Conservation (phyloP, 1,140 invertebrate genomes). For the Aphelenchoides avenae region DNA sequence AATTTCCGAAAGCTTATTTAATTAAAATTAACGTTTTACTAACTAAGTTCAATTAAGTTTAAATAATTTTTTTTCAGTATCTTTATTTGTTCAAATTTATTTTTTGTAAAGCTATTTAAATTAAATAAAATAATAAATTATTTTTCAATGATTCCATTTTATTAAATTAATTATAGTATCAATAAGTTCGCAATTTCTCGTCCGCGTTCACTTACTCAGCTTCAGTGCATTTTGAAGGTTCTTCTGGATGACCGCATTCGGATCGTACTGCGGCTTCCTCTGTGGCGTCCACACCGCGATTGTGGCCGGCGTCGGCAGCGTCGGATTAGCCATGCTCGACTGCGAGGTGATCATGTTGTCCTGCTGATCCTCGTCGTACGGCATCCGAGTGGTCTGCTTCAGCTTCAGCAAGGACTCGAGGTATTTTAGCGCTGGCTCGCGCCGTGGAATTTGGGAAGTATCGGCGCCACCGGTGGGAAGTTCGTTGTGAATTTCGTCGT, state of each 20-base stretch:
- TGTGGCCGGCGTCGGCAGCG: conserved; percentile 3
- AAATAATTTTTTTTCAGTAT: too few species aligned
- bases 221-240: conserved; percentile 8
- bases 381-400: conserved; percentile 1
- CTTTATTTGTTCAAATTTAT: too few species aligned
- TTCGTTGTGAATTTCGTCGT: too few species aligned
- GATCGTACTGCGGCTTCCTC: not conserved
- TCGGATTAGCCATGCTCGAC: not conserved
- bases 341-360: not conserved
- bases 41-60: too few species aligned
- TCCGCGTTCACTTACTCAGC: conserved; percentile 1
- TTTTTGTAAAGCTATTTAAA: too few species aligned
- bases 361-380: not conserved
- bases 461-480: too few species aligned
- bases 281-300: not conserved
- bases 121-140: too few species aligned
- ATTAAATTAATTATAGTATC: not conserved
- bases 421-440: conserved; percentile 24
- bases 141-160: too few species aligned
- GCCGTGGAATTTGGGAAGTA: too few species aligned
- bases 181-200: not conserved
- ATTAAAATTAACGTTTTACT: too few species aligned
- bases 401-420: conserved; percentile 33
- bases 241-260: not conserved
- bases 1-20: too few species aligned